Conservation (phyloP, 2,113 vertebrate genomes). For the Pao palembangensis region DNA sequence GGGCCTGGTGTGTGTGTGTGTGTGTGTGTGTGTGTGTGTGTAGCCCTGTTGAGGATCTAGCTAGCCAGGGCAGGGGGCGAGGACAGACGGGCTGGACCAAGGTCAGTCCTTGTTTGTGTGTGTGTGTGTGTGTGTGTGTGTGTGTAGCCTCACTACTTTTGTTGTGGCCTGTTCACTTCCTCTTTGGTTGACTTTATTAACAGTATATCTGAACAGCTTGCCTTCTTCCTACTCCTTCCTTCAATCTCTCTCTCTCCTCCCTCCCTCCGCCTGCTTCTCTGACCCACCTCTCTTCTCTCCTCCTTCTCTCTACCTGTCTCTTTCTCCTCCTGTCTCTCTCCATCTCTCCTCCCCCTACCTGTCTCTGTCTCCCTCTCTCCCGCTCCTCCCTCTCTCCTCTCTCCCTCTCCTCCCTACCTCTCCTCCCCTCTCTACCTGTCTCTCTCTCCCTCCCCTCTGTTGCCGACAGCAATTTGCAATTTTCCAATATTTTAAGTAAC, state of each 20-base stretch:
- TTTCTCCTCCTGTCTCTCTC: background rate
- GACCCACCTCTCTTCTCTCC: too few relatives aligned
- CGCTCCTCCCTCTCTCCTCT: constrained; percentile 83
- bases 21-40: constrained; percentile 33
- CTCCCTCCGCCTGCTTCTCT: too few relatives aligned
- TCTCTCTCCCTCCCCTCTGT: too few relatives aligned
- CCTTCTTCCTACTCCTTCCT: background rate
- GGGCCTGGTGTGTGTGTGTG: constrained; percentile 24
- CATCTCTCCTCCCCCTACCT: background rate
- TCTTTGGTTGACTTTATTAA: background rate
- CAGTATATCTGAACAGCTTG: background rate
- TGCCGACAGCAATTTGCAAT: too few relatives aligned
- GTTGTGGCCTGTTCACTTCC: constrained; percentile 18
- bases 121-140: too few relatives aligned
- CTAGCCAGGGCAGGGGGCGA: too few relatives aligned
- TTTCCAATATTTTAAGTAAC: too few relatives aligned
- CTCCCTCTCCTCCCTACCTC: background rate
- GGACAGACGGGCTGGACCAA: too few relatives aligned
- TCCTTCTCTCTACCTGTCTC: background rate
- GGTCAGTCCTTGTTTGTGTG: too few relatives aligned
- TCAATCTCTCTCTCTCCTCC: too few relatives aligned
- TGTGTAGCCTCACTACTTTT: constrained; percentile 36
- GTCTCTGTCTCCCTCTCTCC: constrained; percentile 23
- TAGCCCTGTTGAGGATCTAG: too few relatives aligned
- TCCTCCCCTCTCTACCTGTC: too few relatives aligned